Percentiles rank a stretch among this genome's conserved stretches.
Conservation (phyloP, 2,113 vertebrate species). For the Chaetodon auriga region DNA sequence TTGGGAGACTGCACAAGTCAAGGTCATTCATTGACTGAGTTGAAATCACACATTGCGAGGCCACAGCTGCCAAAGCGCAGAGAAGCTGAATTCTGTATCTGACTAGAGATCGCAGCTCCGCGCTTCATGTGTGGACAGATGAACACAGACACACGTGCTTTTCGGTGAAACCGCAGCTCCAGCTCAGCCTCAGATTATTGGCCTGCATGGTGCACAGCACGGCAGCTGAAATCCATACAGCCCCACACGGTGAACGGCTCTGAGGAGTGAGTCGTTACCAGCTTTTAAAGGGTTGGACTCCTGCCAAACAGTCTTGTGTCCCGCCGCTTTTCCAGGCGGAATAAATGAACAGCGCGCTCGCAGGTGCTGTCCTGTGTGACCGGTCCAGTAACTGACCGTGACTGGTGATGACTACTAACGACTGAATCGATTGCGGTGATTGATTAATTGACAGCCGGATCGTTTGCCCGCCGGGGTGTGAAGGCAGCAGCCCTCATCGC, state of each 20-base stretch:
- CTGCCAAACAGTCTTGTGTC: slow-evolving; percentile 50
- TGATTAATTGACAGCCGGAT: slow-evolving; percentile 61
- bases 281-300: slow-evolving; percentile 44
- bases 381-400: slow-evolving; percentile 47
- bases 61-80: not conserved
- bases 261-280: slow-evolving; percentile 17
- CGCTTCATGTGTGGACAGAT: slow-evolving; percentile 31
- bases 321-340: not conserved
- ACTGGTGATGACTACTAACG: slow-evolving; percentile 56
- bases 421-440: slow-evolving; percentile 54
- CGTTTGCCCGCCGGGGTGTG: slow-evolving; percentile 26
- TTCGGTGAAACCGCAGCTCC: slow-evolving; percentile 34
- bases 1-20: slow-evolving; percentile 66
- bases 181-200: not conserved
- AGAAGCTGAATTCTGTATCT: slow-evolving; percentile 20
- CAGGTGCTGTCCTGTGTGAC: slow-evolving; percentile 10
- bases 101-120: not conserved
- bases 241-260: not conserved
- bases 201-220: not conserved
- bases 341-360: slow-evolving; percentile 8
- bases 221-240: slow-evolving; percentile 12
- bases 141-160: slow-evolving; percentile 60
- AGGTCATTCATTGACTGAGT: slow-evolving; percentile 80
- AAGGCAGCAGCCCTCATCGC: slow-evolving; percentile 11
- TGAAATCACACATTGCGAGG: not conserved